Percentiles rank a stretch among this genome's conserved stretches.
These are phyloP conservation scores for Catalaphyllia jardinei DNA, from an alignment of 64 coral and sea anemone species.

Conservation along the genomic window DNA sequence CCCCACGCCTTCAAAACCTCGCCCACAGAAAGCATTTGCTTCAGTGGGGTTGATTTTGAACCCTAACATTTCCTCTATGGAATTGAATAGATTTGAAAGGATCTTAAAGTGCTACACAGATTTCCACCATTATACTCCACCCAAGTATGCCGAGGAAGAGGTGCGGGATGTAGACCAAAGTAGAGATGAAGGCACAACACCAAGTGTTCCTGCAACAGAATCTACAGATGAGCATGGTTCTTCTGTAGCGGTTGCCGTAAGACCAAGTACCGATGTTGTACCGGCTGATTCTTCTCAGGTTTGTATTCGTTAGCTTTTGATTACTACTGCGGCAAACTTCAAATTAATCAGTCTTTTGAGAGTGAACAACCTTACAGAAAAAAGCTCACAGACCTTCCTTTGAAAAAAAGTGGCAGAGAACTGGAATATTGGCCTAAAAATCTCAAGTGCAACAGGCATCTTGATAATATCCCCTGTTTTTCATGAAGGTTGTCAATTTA, in stretches of 20 bases:
- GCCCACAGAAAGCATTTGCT: constrained; percentile 65
- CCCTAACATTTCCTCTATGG: constrained; percentile 56
- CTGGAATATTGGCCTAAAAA: too few species aligned
- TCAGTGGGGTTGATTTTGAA: constrained; percentile 89
- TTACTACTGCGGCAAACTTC: background rate
- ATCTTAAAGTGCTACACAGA: constrained; percentile 95
- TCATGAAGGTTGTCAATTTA: too few species aligned
- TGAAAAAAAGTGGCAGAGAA: too few species aligned
- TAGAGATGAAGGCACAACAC: constrained; percentile 17
- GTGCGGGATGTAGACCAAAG: background rate
- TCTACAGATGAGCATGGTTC: constrained; percentile 3
- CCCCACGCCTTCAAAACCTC: constrained; percentile 20
- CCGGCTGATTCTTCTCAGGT: background rate
- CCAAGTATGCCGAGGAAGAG: constrained; percentile 37
- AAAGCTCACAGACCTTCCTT: too few species aligned
- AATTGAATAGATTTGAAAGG: constrained; percentile 83
- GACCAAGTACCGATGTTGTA: constrained; percentile 34
- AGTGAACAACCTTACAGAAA: too few species aligned
- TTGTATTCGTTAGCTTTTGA: background rate
- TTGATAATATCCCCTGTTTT: too few species aligned
- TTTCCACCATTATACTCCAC: constrained; percentile 83
- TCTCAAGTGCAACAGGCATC: too few species aligned
- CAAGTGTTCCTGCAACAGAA: background rate
- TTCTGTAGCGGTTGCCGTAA: constrained; percentile 36
- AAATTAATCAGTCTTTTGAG: too few species aligned